A percentile compares a stretch with the other conserved stretches of the same genome.
phyloP scores from a whole-genome alignment of 2,888 invertebrate species.

The Drosophila yooni region DNA sequence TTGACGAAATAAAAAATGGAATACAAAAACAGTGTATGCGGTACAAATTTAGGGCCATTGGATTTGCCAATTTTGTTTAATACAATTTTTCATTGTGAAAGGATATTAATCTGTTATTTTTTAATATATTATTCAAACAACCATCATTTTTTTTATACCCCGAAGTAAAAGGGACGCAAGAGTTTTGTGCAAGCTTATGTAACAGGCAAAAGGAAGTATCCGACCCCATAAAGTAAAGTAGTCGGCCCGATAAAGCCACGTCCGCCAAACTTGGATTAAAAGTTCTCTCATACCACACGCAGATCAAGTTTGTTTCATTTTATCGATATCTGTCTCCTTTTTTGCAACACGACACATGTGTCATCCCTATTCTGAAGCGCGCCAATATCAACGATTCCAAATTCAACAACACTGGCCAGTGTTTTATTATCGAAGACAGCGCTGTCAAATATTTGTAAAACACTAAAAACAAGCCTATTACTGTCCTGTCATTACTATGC shows the following conservation, averaged over 20 bases:
- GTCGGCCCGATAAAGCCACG: background rate
- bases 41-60: background rate
- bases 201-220: background rate
- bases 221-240: background rate
- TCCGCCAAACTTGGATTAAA: background rate
- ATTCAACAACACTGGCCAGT: background rate
- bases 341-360: too few species aligned
- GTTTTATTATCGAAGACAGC: background rate
- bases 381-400: background rate
- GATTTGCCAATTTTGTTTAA: background rate
- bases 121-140: background rate
- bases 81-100: background rate
- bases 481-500: background rate
- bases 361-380: background rate
- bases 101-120: background rate
- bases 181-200: background rate
- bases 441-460: background rate
- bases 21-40: background rate
- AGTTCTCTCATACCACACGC: background rate
- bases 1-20: background rate
- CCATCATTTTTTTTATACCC: background rate
- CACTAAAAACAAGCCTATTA: fast-evolving
- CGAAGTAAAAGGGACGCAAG: background rate
- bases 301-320: background rate
- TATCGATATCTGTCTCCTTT: background rate